A percentile compares a stretch with the other conserved stretches of the same genome.
These are phyloP conservation scores for Aethina tumida DNA, from an alignment of 1,140 invertebrate genomes.

Conservation along the genomic window DNA sequence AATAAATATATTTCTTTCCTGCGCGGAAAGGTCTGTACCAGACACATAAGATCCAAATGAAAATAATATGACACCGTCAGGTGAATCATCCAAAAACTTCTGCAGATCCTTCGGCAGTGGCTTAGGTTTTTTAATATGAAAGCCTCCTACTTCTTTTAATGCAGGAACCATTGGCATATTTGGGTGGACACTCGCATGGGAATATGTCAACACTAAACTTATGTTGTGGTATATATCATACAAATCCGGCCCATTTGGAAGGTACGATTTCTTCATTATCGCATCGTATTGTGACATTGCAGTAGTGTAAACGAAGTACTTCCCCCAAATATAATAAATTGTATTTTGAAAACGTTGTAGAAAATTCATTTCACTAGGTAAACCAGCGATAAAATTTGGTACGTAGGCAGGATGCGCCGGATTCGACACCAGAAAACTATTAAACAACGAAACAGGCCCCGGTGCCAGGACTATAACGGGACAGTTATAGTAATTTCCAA, in stretches of 20 bases:
- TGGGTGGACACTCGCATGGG: conserved; percentile 12
- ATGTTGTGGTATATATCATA: conserved; percentile 11
- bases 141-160: conserved; percentile 38
- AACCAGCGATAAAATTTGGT: no score
- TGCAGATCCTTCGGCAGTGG: conserved; percentile 34
- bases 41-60: conserved; percentile 49
- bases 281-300: no score
- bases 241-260: no score
- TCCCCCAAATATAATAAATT: no score
- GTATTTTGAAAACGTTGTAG: no score
- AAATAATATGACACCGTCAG: conserved; percentile 47
- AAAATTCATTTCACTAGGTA: no score
- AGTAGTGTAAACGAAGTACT: no score
- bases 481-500: conserved; percentile 4
- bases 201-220: conserved; percentile 15
- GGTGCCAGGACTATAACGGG: conserved; percentile 1
- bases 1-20: conserved; percentile 30
- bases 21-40: conserved; percentile 39
- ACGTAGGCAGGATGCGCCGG: no score
- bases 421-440: no score
- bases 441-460: no score
- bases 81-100: conserved; percentile 38
- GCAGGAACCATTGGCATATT: conserved; percentile 37
- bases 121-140: conserved; percentile 28
- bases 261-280: no score